Conservation (phyloP, 1,140 invertebrate genomes). For the Drosophila sp. region DNA sequence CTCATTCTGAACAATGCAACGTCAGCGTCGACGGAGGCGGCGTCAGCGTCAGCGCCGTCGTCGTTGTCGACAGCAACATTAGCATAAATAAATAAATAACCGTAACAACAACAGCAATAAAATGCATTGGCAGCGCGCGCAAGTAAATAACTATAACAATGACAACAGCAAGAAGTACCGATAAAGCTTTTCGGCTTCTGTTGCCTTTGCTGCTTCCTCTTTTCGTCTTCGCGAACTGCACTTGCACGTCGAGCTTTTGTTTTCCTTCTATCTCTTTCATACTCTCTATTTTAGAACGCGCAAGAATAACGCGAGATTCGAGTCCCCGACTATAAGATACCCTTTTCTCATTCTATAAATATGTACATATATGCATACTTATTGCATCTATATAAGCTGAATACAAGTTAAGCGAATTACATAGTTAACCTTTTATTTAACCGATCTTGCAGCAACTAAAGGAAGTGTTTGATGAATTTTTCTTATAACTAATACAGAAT, state of each 20-base stretch:
- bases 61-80: slow-evolving; percentile 62
- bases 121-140: slow-evolving; percentile 34
- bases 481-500: too few species aligned
- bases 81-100: slow-evolving; percentile 83
- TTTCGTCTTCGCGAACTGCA: slow-evolving; percentile 46
- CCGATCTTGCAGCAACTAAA: neutral
- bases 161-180: slow-evolving; percentile 41
- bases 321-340: slow-evolving; percentile 1
- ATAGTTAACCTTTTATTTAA: neutral
- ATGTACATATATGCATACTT: too few species aligned
- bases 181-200: slow-evolving; percentile 61
- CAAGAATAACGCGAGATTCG: too few species aligned
- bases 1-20: slow-evolving; percentile 77
- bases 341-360: too few species aligned
- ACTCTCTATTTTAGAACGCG: slow-evolving; percentile 14
- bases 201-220: slow-evolving; percentile 43
- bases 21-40: slow-evolving; percentile 44
- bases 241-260: slow-evolving; percentile 55
- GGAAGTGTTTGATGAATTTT: too few species aligned
- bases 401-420: neutral
- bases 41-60: slow-evolving; percentile 1
- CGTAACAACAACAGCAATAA: slow-evolving; percentile 65
- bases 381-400: too few species aligned
- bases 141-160: slow-evolving; percentile 33
- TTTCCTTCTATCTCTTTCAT: slow-evolving; percentile 42